Base-by-base conservation (phyloP, 2,113 vertebrate species). In the Empidonax traillii region DNA sequence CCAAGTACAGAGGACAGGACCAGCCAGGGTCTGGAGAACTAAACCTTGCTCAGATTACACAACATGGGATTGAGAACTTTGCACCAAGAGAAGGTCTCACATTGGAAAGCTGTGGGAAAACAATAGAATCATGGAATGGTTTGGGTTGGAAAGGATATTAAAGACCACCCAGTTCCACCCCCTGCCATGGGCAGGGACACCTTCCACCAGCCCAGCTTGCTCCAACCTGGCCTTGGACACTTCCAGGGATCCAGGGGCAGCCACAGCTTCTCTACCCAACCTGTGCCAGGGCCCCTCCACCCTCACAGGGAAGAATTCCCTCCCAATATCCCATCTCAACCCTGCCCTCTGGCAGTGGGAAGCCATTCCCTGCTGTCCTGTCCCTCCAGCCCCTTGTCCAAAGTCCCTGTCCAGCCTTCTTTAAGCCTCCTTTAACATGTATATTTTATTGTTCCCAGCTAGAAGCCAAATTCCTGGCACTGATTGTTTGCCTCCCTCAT, bases 381-480 rank as follows among this genome's bases (percentile, higher is more conserved):
- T 47, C 71, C 2, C 55, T 31, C 71, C 47, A 31, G 12, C 14
- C 62, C 23, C 47, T 14, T 22, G 41, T 31, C 62, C 14, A 53
- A 46, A 61, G 3, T 5, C 22, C 20, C 46, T 25, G 53, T 46
- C 46, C 53, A 68, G 27, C 51, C 76, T 49, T 14, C 12, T 14
- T 0, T 2, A 30, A 47, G 4, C 30, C 27, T 30, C 11, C 24
- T 61, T 55, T 12, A 39, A 27, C 3, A 20, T 0, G 1, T 14
- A 27, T 4, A 16, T 12, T 73, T 85, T 3, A 35, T 10, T 14
- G 17, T 24, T 41, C 27, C 27, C 2, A 14, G 0, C 22, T 18
- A 44, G 27, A 92, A 63, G 10, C 6, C 55, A 53, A 9, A 19
- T 30, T 72, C n/a, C 28, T 13, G 15, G 28, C 58, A 71, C 46